Conservation (phyloP, 2,113 vertebrate species). For the Pseudolaguvia tuberculata region DNA sequence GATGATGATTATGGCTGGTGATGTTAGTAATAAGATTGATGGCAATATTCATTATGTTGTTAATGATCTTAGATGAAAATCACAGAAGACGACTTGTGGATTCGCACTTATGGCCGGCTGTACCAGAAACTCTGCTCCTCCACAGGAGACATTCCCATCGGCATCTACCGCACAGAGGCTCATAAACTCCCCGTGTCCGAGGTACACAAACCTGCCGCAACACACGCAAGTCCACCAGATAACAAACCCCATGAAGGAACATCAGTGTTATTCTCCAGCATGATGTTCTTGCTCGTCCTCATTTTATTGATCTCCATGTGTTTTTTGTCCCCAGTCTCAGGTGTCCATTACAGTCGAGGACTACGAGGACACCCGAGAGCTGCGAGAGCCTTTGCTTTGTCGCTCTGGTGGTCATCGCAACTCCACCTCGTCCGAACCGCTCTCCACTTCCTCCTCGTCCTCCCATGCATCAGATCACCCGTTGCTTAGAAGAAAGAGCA, state of each 20-base stretch:
- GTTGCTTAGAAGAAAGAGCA: constrained; percentile 75
- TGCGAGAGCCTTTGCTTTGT: constrained; percentile 69
- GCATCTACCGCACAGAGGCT: constrained; percentile 77
- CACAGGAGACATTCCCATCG: constrained; percentile 76
- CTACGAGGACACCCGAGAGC: constrained; percentile 75
- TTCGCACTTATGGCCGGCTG: constrained; percentile 73
- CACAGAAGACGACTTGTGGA: constrained; percentile 77
- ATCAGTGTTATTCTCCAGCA: too few relatives aligned
- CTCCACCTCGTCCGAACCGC: constrained; percentile 72
- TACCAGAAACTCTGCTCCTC: constrained; percentile 79
- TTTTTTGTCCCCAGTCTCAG: constrained; percentile 65
- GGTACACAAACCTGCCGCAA: constrained; percentile 52
- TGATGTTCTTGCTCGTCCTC: too few relatives aligned
- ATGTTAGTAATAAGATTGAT: background rate
- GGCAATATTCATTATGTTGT: background rate
- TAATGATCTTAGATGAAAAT: constrained; percentile 68
- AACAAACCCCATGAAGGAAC: background rate
- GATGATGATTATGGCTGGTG: too few relatives aligned
- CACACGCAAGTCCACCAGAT: background rate
- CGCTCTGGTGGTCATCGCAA: constrained; percentile 67
- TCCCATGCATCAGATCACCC: constrained; percentile 73
- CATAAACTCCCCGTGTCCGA: constrained; percentile 72
- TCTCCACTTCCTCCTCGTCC: constrained; percentile 62
- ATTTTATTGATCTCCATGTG: too few relatives aligned
- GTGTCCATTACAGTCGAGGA: constrained; percentile 78